Evolutionary conservation across 1,140 invertebrate species (phyloP), one percentile per base, ranked within the genome.

Genomic region (Saxidomus purpurata): DNA sequence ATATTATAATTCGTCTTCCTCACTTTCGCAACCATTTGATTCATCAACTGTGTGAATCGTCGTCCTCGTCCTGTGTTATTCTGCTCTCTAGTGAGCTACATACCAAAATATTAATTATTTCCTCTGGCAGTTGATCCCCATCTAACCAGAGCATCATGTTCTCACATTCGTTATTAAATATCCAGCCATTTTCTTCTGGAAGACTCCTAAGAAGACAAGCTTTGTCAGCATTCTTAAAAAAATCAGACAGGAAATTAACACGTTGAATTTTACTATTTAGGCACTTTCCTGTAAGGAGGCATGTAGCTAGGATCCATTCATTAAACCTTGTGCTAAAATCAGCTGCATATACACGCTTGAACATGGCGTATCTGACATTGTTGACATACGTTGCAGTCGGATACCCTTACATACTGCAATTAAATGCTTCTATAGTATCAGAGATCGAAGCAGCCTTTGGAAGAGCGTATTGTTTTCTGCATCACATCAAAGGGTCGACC

Each of bases 141-240:
- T 52, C 47, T 55, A 81, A 81, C 79, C 40, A 81, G 17, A 47
- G 25, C 9, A 81, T 55, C 28, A n/a, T 28, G 47, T n/a, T 55
- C n/a, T n/a, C 28, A n/a, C n/a, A n/a, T 17, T 40, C 47, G 55
- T 81, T 9, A 17, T 55, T 31, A 11, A 67, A 55, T 22, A 36
- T 15, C 79, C 76, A 89, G 36, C 82, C 36, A 43, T 47, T 40
- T 47, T 47, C 47, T 34, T 19, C 34, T 47, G 69, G 43, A 19
- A 47, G 17, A 15, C 38, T 25, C 34, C 40, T 36, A 34, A 79
- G 8, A 47, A 25, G 19, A 36, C 1, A 17, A 34, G 43, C 34
- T 28, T 31, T 31, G n/a, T 49, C 13, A 47, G 49, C 38, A 47
- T 59, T 40, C 25, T 79, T 76, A 25, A 25, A 87, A 43, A 87